Percentiles rank a stretch among this genome's conserved stretches.
Evolutionary conservation across 2,888 invertebrate species (phyloP).

Genomic region (Pristionchus japonicus): DNA sequence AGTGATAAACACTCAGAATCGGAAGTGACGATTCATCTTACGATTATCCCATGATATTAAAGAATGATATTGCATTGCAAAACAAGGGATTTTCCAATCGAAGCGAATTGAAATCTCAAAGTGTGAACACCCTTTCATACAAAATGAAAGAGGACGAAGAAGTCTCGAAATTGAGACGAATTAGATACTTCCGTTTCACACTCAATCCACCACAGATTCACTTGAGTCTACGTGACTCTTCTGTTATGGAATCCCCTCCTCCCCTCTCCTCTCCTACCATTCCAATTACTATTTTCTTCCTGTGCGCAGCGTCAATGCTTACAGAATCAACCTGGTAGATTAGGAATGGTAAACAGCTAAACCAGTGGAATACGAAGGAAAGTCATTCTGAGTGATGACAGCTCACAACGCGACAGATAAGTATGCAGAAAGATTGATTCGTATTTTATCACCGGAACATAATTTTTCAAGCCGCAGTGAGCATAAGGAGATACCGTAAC

Average conservation of each 20-base stretch:
- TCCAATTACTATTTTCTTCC: neutral
- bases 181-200: neutral
- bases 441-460: too few relatives aligned
- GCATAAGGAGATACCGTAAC: neutral
- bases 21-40: neutral
- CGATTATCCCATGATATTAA: neutral
- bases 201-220: neutral
- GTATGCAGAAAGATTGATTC: neutral
- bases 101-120: neutral
- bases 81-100: neutral
- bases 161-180: neutral
- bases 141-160: neutral
- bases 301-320: neutral
- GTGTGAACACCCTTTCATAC: neutral
- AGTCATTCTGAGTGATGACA: neutral
- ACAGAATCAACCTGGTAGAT: neutral
- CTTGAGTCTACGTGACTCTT: neutral
- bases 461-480: too few relatives aligned
- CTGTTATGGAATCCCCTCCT: neutral
- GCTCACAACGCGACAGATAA: neutral
- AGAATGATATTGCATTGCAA: neutral
- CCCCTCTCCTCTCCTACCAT: neutral
- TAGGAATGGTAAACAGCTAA: neutral
- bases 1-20: neutral
- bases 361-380: neutral